A percentile compares a stretch with the other conserved stretches of the same genome.
phyloP scores from a whole-genome alignment of 2,113 vertebrate species.

The Micronycteris hirsuta region DNA sequence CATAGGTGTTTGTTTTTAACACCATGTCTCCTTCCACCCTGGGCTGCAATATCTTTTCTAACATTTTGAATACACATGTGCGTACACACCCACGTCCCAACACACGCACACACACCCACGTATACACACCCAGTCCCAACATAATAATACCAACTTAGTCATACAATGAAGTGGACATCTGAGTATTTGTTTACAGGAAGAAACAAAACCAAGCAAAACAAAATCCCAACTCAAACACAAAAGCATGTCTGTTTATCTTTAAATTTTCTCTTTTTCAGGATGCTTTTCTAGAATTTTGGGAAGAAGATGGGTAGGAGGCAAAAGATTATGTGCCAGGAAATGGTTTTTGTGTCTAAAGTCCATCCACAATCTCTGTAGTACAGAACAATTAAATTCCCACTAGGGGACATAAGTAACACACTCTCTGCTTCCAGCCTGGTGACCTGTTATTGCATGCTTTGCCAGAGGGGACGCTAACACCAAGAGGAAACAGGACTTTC shows the following conservation, averaged over 20 bases:
- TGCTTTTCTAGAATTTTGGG: constrained; percentile 27
- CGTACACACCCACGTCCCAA: constrained; percentile 49
- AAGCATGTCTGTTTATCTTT: constrained; percentile 54
- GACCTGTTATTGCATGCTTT: constrained; percentile 62
- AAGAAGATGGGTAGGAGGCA: constrained; percentile 49
- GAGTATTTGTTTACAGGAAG: constrained; percentile 75
- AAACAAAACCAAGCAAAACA: constrained; percentile 64
- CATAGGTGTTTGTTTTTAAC: constrained; percentile 40
- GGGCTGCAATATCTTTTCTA: constrained; percentile 60
- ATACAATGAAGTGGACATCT: constrained; percentile 68
- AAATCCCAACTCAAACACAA: constrained; percentile 47
- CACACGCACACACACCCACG: constrained; percentile 66
- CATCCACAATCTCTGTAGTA: constrained; percentile 53
- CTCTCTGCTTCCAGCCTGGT: constrained; percentile 44
- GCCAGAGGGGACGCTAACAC: constrained; percentile 76
- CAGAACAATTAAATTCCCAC: constrained; percentile 62
- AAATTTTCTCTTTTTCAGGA: constrained; percentile 30
- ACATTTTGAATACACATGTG: constrained; percentile 61
- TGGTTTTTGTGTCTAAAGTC: constrained; percentile 74
- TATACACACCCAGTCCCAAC: constrained; percentile 66
- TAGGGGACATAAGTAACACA: constrained; percentile 74
- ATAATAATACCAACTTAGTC: constrained; percentile 75
- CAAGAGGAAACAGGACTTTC: constrained; percentile 70
- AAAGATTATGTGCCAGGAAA: constrained; percentile 68
- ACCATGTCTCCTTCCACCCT: constrained; percentile 37